Evolutionary conservation across 2,797 vertebrate species (phyloP).

Genomic region (Rhinatrema bivittatum): DNA sequence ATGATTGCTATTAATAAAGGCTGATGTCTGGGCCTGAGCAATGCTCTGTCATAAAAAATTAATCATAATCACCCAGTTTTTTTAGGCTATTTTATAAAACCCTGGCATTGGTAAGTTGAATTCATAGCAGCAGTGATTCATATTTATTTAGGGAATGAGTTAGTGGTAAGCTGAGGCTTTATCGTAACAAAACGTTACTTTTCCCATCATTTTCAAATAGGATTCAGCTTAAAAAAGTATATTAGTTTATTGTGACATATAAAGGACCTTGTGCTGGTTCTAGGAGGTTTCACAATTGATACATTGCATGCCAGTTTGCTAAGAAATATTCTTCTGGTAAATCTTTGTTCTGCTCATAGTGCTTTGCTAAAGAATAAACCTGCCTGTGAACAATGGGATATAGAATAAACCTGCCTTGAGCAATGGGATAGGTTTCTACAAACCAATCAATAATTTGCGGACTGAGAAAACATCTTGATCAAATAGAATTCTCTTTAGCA

Average conservation of each 20-base stretch:
- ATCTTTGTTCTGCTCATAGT: constrained; percentile 1
- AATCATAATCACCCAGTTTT: neutral
- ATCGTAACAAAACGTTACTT: neutral
- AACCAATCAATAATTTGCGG: too few species aligned
- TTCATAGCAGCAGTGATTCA: neutral
- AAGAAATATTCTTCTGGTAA: constrained; percentile 15
- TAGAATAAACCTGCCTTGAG: too few species aligned
- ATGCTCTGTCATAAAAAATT: constrained; percentile 7
- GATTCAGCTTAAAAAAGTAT: constrained; percentile 13
- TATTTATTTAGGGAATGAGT: constrained; percentile 5
- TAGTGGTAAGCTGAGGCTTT: constrained; percentile 12
- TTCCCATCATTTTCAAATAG: constrained; percentile 15
- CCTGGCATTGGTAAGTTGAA: constrained; percentile 3
- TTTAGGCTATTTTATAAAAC: constrained; percentile 15
- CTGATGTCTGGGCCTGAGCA: constrained; percentile 5
- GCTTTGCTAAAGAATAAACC: constrained; percentile 22
- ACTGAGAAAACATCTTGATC: too few species aligned
- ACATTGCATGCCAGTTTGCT: constrained; percentile 18
- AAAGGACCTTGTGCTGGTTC: constrained; percentile 15
- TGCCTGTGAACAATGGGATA: too few species aligned
- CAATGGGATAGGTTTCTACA: too few species aligned
- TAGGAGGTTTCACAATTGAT: constrained; percentile 18
- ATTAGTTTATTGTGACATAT: constrained; percentile 12
- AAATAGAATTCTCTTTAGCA: too few species aligned
- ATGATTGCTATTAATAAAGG: constrained; percentile 23